Evolutionary conservation across 2,888 invertebrate species (phyloP).

Genomic region (Hirtodrosophila alboralis): DNA sequence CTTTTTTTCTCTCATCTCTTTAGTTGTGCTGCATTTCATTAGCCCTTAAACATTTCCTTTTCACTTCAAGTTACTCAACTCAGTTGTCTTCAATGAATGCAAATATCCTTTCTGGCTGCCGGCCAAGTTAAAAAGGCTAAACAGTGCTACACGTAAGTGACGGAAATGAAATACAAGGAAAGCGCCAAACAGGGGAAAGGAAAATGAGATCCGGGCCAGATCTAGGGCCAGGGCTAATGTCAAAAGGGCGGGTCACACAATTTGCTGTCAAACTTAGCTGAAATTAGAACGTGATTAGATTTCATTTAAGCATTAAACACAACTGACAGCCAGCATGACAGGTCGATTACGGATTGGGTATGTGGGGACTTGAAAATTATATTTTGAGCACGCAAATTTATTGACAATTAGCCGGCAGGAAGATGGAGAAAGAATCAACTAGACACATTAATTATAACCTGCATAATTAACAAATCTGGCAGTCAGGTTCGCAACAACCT

Average conservation of each 20-base stretch:
- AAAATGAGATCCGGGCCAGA: constrained; percentile 13
- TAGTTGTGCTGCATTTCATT: background rate
- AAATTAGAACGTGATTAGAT: constrained; percentile 80
- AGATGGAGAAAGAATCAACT: constrained; percentile 13
- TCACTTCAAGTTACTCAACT: constrained; percentile 6
- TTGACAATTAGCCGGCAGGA: constrained; percentile 65
- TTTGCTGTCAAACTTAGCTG: constrained; percentile 71
- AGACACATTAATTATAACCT: constrained; percentile 68
- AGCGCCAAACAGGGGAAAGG: constrained; percentile 30
- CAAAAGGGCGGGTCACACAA: constrained; percentile 30
- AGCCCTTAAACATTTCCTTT: constrained; percentile 16
- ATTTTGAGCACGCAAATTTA: constrained; percentile 73
- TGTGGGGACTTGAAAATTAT: constrained; percentile 58
- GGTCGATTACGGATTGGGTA: constrained; percentile 16
- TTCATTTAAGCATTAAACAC: constrained; percentile 74
- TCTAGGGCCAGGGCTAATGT: constrained; percentile 11
- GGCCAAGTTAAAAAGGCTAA: constrained; percentile 41
- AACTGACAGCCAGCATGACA: constrained; percentile 73
- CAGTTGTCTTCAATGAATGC: constrained; percentile 43
- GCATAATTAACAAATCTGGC: constrained; percentile 77
- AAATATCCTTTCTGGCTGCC: constrained; percentile 43
- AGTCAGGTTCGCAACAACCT: constrained; percentile 38
- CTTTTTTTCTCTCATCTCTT: background rate
- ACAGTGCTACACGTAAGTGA: constrained; percentile 46
- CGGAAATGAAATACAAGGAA: constrained; percentile 66